phyloP scores from a whole-genome alignment of 2,888 invertebrate species.

The Miltochrista miniata region DNA sequence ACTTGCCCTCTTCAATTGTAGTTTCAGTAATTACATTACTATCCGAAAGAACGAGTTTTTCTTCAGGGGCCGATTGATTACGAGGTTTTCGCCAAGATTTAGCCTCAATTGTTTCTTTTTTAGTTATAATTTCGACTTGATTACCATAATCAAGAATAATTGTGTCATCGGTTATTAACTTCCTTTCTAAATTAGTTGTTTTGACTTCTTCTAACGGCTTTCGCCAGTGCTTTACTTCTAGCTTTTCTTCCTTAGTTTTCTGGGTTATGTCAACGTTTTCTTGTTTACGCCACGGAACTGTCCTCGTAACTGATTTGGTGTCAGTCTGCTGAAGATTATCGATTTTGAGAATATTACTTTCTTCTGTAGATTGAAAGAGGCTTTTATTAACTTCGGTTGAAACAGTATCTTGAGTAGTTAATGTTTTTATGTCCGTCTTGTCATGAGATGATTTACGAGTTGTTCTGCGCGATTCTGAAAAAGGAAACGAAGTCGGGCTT shows the following conservation, averaged over 20 bases:
- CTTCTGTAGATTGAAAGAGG: slow-evolving; percentile 65
- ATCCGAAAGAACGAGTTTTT: neutral
- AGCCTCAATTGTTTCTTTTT: slow-evolving; percentile 30
- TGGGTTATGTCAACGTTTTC: slow-evolving; percentile 31
- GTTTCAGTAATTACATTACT: neutral
- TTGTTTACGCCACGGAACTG: slow-evolving; percentile 68
- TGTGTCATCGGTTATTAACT: slow-evolving; percentile 36
- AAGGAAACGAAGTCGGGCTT: neutral
- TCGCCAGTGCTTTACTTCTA: slow-evolving; percentile 54
- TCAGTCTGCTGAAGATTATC: slow-evolving; percentile 59
- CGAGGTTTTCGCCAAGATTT: slow-evolving; percentile 58
- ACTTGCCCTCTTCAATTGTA: too few species aligned
- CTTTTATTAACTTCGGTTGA: slow-evolving; percentile 42
- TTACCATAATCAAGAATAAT: slow-evolving; percentile 26
- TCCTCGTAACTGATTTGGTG: slow-evolving; percentile 46
- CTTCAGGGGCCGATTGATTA: slow-evolving; percentile 43
- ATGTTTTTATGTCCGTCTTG: slow-evolving; percentile 48
- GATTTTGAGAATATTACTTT: slow-evolving; percentile 65
- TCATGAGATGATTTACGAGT: slow-evolving; percentile 54
- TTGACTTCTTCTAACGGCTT: slow-evolving; percentile 36
- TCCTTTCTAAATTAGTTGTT: slow-evolving; percentile 29
- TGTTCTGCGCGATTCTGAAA: slow-evolving; percentile 63
- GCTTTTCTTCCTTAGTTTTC: slow-evolving; percentile 36
- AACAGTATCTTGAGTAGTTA: slow-evolving; percentile 39
- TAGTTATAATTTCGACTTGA: slow-evolving; percentile 27